Evolutionary conservation across 2,797 vertebrate genomes (phyloP).

Genomic region (Antennarius maculatus): DNA sequence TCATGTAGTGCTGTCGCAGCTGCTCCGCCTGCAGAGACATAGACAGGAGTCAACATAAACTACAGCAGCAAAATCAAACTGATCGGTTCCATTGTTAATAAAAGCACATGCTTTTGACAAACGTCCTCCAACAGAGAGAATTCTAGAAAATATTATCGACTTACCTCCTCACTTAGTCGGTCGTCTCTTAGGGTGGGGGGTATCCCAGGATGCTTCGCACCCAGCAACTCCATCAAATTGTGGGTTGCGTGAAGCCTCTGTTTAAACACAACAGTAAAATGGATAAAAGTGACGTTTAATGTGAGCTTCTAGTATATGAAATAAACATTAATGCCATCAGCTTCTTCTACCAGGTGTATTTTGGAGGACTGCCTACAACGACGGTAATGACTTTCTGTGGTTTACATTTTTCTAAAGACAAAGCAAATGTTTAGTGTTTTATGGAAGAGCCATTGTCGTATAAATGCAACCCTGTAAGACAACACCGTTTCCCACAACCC

Average conservation of each 20-base stretch:
- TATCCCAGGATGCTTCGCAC: constrained; percentile 92
- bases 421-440: no score
- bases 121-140: neutral
- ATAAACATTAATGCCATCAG: no score
- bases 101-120: neutral
- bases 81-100: neutral
- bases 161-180: constrained; percentile 92
- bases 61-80: neutral
- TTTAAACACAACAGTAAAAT: constrained; percentile 21
- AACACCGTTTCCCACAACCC: neutral
- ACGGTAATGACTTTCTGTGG: no score
- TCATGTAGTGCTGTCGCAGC: constrained; percentile 97
- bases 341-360: no score
- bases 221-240: constrained; percentile 93
- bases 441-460: no score
- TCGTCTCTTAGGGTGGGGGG: constrained; percentile 94
- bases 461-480: no score
- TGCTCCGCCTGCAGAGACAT: constrained; percentile 86
- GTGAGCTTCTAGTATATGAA: neutral
- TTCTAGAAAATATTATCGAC: neutral
- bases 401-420: no score
- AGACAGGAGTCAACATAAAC: neutral
- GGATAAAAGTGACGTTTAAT: neutral
- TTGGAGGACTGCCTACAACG: no score
- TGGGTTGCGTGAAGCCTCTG: constrained; percentile 99